Base-by-base conservation (phyloP, 2,113 vertebrate genomes). In the Callopanchax toddi region DNA sequence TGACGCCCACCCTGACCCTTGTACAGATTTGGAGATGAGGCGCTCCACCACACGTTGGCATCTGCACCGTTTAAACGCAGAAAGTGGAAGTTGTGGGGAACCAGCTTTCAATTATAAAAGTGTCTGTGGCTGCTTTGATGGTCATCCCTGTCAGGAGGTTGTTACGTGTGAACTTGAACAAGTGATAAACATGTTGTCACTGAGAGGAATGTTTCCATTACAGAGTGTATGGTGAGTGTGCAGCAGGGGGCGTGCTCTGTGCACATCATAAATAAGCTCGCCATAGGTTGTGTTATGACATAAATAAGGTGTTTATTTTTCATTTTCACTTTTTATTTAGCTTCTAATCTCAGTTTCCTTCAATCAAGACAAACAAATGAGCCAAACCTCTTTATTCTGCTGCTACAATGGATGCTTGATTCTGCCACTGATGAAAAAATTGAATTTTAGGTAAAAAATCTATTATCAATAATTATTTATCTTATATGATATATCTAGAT, bases 201-300 rank as follows among this genome's bases (percentile, higher is more conserved):
- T 36, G n/a, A 51, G 26, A 48, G 8, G 65, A 25, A 53, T 66
- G 81, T 81, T 79, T 71, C 64, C 70, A 49, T 48, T 36, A 42
- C 55, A 37, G 29, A 40, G 29, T 10, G 29, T n/a, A 21, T n/a
- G 17, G n/a, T 53, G 64, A 56, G 64, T 61, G 73, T 39, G 72
- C 77, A 29, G 66, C 74, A 26, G 54, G 15, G 53, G 62, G 62
- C 63, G 36, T 3, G 11, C 9, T 60, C n/a, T n/a, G n/a, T n/a
- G n/a, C n/a, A n/a, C n/a, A n/a, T n/a, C n/a, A n/a, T n/a, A n/a
- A n/a, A n/a, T n/a, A n/a, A n/a, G n/a, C n/a, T n/a, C n/a, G n/a
- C n/a, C n/a, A n/a, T n/a, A n/a, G n/a, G n/a, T n/a, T 68, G 51
- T 17, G 36, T 2, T n/a, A 43, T 10, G 16, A 5, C 10, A 6